Conservation (phyloP, 2,113 vertebrate species). For the Tetrao urogallus region DNA sequence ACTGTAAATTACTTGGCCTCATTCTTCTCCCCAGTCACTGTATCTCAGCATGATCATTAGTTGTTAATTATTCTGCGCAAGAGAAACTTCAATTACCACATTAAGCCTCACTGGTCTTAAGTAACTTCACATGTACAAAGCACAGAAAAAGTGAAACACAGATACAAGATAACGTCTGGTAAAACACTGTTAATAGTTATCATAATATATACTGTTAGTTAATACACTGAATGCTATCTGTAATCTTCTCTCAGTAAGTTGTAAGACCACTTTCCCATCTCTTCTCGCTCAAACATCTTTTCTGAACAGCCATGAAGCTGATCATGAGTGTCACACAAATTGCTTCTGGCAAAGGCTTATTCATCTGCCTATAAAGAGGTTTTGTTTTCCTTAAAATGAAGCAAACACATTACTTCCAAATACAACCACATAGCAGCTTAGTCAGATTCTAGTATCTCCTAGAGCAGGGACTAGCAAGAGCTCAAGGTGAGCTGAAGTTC, state of each 20-base stretch:
- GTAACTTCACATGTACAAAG: accelerated
- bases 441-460: background rate
- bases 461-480: background rate
- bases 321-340: background rate
- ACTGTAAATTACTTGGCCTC: background rate
- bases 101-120: background rate
- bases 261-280: background rate
- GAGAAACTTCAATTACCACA: background rate
- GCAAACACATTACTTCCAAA: background rate
- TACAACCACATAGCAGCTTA: background rate
- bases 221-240: background rate
- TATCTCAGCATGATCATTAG: background rate
- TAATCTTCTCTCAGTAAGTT: background rate
- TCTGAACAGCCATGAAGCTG: background rate
- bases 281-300: background rate
- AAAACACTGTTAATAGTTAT: background rate
- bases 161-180: background rate
- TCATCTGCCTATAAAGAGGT: background rate
- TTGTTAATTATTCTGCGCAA: background rate
- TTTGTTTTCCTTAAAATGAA: background rate
- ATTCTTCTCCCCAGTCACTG: background rate
- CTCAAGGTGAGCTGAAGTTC: background rate
- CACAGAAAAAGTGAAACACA: accelerated
- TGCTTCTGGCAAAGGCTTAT: background rate
- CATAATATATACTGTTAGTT: background rate